Conservation (phyloP, 2,113 vertebrate genomes). For the Sinocyclocheilus maitianheensis region DNA sequence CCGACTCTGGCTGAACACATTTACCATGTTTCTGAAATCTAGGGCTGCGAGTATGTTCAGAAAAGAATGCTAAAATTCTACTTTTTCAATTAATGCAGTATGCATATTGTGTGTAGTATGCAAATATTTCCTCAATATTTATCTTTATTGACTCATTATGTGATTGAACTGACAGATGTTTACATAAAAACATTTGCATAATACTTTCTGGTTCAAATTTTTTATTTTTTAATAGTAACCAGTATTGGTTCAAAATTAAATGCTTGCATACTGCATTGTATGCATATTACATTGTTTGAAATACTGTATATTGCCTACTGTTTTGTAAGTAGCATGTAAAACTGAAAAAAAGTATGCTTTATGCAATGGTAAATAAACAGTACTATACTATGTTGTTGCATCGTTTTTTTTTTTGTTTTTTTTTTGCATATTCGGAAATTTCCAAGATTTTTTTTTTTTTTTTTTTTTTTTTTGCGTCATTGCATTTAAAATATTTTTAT, state of each 20-base stretch:
- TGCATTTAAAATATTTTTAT: no score
- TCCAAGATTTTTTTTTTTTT: no score
- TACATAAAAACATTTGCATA: neutral
- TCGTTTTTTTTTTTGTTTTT: neutral
- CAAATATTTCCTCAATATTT: neutral
- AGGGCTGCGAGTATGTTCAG: neutral
- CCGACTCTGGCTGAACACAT: neutral
- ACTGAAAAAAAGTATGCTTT: neutral
- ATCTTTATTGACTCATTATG: neutral
- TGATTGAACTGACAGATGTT: neutral
- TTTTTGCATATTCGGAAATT: no score
- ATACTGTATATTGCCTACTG: neutral
- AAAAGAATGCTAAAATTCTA: neutral
- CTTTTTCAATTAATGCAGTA: neutral
- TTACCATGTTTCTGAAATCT: slow-evolving; percentile 13
- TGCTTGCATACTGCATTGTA: neutral
- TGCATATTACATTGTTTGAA: neutral
- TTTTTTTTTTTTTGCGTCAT: no score
- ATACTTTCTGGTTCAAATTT: neutral
- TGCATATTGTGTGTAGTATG: neutral
- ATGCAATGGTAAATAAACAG: no score
- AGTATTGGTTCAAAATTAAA: neutral
- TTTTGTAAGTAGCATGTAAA: neutral
- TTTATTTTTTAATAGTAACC: neutral
- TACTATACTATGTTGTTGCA: no score